Evolutionary conservation across 1,140 invertebrate genomes (phyloP).

Genomic region (Zaprionus inermis): DNA sequence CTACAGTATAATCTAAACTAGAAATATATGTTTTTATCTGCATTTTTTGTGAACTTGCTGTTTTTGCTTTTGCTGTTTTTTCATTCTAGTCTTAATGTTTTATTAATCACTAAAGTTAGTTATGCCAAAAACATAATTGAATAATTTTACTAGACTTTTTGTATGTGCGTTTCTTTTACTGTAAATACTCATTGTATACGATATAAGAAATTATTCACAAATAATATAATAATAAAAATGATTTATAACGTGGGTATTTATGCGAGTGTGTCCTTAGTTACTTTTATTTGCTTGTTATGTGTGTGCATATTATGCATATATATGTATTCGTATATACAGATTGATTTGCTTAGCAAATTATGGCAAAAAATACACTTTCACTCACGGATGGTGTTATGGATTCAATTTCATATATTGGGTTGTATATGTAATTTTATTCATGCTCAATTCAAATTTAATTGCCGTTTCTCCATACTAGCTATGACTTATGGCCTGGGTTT

Average conservation of each 20-base stretch:
- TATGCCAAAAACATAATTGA: constrained; percentile 37
- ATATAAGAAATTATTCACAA: constrained; percentile 50
- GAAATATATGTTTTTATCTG: constrained; percentile 50
- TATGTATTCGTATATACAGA: constrained; percentile 37
- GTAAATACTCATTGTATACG: constrained; percentile 42
- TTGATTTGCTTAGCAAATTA: constrained; percentile 82
- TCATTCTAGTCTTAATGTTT: constrained; percentile 64
- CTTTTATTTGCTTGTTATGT: neutral
- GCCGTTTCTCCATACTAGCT: constrained; percentile 51
- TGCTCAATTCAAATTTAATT: constrained; percentile 39
- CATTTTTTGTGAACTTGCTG: constrained; percentile 40
- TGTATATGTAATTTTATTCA: constrained; percentile 40
- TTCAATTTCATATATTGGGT: constrained; percentile 21
- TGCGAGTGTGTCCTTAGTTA: constrained; percentile 19
- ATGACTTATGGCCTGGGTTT: constrained; percentile 37
- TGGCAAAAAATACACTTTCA: constrained; percentile 64
- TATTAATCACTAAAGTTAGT: constrained; percentile 70
- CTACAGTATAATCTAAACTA: constrained; percentile 66
- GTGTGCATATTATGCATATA: constrained; percentile 11
- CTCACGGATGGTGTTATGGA: neutral
- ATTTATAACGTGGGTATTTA: constrained; percentile 48
- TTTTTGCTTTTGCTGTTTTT: constrained; percentile 49
- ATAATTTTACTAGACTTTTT: constrained; percentile 55
- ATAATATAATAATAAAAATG: constrained; percentile 74
- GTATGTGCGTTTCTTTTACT: constrained; percentile 24